Evolutionary conservation across 1,140 invertebrate genomes (phyloP), one percentile per base, ranked within the genome.

Genomic region (Aleiodes sp.): DNA sequence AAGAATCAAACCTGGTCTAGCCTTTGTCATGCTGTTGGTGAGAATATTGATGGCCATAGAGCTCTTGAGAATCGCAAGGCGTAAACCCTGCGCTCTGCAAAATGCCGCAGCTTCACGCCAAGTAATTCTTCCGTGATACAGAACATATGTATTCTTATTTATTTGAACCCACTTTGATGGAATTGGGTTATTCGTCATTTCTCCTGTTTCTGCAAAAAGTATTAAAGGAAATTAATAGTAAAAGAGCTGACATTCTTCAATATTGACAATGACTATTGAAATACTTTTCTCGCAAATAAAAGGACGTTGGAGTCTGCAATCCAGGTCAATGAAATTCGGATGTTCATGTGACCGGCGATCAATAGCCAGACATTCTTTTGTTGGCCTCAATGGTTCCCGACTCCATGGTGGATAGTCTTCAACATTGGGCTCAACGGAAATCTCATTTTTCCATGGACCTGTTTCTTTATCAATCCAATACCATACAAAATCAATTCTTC

Each of bases 201-300:
- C 72, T 2, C 74, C 68, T 0, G 39, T 21, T 39, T 70, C 76
- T 78, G 24, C 3, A 39, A 37, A 52, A n/a, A 62, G 4, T 26
- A 0, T 10, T 37, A 14, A 62, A 16, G 14, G 41, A 10, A 10
- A n/a, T 4, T 2, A n/a, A 57, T 57, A n/a, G 2, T 57, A 4
- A 57, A 19, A 29, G 7, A n/a, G n/a, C n/a, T n/a, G n/a, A n/a
- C 26, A 16, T 21, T 35, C 8, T 35, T 46, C 29, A 37, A 33
- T 33, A 33, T 37, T 37, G 33, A 65, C 2, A 26, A 46, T 28
- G n/a, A 56, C 7, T 56, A 4, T 26, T 29, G 14, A 26, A 8
- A 33, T 73, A 77, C 75, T 75, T 56, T 75, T 78, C 68, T 78
- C 73, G 29, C 76, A 80, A 41, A 80, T 73, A 28, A 79, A 79